Evolutionary conservation across 2,888 invertebrate genomes (phyloP).

Genomic region (Phengaris arion): DNA sequence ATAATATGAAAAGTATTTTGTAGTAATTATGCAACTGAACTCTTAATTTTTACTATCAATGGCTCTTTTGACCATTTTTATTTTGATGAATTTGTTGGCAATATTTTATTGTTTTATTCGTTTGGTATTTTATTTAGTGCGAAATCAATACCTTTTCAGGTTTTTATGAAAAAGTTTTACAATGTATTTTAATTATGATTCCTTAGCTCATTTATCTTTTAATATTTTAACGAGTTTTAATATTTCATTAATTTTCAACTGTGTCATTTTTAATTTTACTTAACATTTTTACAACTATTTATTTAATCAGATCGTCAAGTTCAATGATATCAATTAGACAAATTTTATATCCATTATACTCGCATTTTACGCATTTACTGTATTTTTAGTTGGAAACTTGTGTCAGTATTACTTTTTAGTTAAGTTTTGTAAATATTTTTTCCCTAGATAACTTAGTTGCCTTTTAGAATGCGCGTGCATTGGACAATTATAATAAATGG

Average conservation of each 20-base stretch:
- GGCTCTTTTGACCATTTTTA: not conserved
- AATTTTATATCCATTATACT: conserved; percentile 9
- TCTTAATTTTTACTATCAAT: not conserved
- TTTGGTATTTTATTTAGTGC: not conserved
- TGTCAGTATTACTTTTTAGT: conserved; percentile 27
- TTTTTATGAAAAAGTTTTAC: not conserved
- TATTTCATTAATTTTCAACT: not conserved
- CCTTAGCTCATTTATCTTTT: not conserved
- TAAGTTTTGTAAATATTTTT: conserved; percentile 28
- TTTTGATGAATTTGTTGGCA: not conserved
- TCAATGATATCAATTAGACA: conserved; percentile 21
- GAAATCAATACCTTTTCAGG: not conserved
- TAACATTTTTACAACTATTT: not conserved
- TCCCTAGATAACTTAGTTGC: not conserved
- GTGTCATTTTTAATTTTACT: not conserved
- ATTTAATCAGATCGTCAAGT: not conserved
- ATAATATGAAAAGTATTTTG: not conserved
- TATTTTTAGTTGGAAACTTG: conserved; percentile 7
- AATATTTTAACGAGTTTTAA: not conserved
- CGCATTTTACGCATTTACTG: conserved; percentile 28
- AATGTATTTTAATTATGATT: not conserved
- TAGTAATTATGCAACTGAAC: not conserved
- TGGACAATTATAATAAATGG: conserved; percentile 5
- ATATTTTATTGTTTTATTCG: not conserved
- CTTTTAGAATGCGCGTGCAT: conserved; percentile 17